These are phyloP conservation scores for Platygyra sinensis DNA, from an alignment of 64 coral and sea anemone genomes.

Conservation along the genomic window DNA sequence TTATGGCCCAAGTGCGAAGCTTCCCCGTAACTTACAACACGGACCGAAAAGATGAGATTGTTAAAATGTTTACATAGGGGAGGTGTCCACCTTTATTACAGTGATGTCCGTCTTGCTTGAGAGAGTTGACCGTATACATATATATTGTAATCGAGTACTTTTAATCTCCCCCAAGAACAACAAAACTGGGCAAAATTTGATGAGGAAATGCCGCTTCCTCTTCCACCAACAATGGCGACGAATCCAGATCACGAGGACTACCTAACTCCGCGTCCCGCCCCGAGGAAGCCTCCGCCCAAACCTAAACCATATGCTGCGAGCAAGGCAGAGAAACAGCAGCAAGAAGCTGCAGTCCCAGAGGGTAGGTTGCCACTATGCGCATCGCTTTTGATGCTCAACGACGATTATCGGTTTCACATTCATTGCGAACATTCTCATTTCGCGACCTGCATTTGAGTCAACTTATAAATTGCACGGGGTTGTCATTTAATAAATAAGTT, in stretches of 20 bases:
- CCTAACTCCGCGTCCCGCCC: not conserved
- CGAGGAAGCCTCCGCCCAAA: constrained; percentile 62
- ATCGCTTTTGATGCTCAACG: too few species aligned
- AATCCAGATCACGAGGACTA: constrained; percentile 58
- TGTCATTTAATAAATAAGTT: not conserved
- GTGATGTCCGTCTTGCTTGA: too few species aligned
- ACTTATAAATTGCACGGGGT: not conserved
- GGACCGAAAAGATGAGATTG: too few species aligned
- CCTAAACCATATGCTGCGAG: constrained; percentile 79
- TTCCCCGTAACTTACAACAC: too few species aligned
- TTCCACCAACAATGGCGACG: constrained; percentile 77
- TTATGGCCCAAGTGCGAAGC: too few species aligned
- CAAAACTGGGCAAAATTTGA: constrained; percentile 77
- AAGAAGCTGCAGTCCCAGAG: not conserved
- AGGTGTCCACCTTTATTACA: too few species aligned
- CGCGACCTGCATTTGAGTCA: not conserved
- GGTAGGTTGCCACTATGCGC: not conserved
- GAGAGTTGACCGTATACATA: too few species aligned
- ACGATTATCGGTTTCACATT: too few species aligned
- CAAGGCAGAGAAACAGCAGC: constrained; percentile 34
- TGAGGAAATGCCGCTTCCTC: constrained; percentile 18
- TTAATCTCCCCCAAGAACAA: not conserved
- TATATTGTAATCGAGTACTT: not conserved
- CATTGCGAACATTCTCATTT: too few species aligned
- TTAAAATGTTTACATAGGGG: too few species aligned